Base-by-base conservation (phyloP, 2,888 invertebrate species). In the Tinea semifulvella region DNA sequence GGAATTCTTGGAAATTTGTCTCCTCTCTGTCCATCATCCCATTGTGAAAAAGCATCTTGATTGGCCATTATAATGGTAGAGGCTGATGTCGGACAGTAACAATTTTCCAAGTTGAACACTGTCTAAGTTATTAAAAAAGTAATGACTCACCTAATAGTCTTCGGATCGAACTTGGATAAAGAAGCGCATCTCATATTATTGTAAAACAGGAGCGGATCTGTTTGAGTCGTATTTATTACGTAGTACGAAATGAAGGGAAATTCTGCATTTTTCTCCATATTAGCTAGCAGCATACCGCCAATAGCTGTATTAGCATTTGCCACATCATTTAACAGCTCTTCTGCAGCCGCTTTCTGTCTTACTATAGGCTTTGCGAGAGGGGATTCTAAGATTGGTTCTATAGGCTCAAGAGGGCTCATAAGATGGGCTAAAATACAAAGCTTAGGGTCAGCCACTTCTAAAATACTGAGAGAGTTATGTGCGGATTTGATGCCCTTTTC, bases 211-310 rank as follows among this genome's bases (percentile, higher is more conserved):
- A 90, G 83, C 44, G 93, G 93, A 71, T 94, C 94, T 42, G 91
- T 90, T 74, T 91, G 91, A 50, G 88, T 86, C 46, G 92, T 93
- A 67, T 94, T 94, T 73, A 95, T 90, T 60, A 94, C 87, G 74
- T 94, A 94, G 67, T 94, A 93, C 10, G 93, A 87, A 81, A 95
- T 94, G 76, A 94, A 94, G 10, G 94, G 94, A 62, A 94, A 95
- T 62, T 94, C 94, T 26, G 92, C 94, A 63, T 89, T 90, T 61
- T 88, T 88, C 63, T 94, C 94, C 91, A 94, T 92, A 60, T 94
- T 94, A 11, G 92, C 91, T 42, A 94, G 71, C n/a, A 94, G 69
- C 88, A 94, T 94, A 44, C 91, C 92, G 3, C 90, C 90, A 1
- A 88, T 85, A 1, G 89, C 90, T 0, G 87, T 88, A 61, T 89